Base-by-base conservation (phyloP, 2,797 vertebrate genomes). In the Euthynnus affinis region DNA sequence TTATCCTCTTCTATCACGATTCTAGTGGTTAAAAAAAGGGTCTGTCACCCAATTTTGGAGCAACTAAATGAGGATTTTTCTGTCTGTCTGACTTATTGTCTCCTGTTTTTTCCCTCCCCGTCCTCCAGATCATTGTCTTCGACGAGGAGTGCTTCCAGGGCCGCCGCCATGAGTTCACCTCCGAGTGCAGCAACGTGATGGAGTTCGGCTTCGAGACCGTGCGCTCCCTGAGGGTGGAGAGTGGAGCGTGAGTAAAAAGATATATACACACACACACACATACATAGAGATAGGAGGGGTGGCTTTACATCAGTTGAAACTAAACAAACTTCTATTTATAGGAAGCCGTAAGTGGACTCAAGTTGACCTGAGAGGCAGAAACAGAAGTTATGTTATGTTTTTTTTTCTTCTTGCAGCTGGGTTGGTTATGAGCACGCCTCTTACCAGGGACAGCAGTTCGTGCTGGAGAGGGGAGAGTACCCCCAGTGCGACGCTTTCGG, bases 391-490 rank as follows among this genome's bases (percentile, higher is more conserved):
- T 42, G 40, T 4, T 42, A 13, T 10, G 10, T 29, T n/a, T 20
- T 29, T 8, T 37, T 2, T 63, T 6, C 34, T 32, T 84, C 25
- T n/a, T 51, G 23, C 92, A 99, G 98, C 89, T 99, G 98, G 98
- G 97, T 99, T 51, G 98, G 98, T 4, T 99, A 98, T 74, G 97
- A 99, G 93, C 98, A 98, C 73, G 96, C 97, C 0, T 97, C 97
- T 84, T 99, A 97, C 94, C 95, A 98, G 70, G 97, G 98, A 15
- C 98, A 98, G 95, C 98, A 99, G 96, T 98, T 97, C 84, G 95
- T 99, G 86, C 97, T 99, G 94, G 98, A 99, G 90, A 97, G 97
- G 79, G 98, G 98, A 1, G 98, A 99, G 84, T 99, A 99, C 92
- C 98, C 98, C 88, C 97, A 99, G 95, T 96, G 95, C 70, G 93